Evolutionary conservation across 2,888 invertebrate genomes (phyloP).

Genomic region (Calephelis perditalis): DNA sequence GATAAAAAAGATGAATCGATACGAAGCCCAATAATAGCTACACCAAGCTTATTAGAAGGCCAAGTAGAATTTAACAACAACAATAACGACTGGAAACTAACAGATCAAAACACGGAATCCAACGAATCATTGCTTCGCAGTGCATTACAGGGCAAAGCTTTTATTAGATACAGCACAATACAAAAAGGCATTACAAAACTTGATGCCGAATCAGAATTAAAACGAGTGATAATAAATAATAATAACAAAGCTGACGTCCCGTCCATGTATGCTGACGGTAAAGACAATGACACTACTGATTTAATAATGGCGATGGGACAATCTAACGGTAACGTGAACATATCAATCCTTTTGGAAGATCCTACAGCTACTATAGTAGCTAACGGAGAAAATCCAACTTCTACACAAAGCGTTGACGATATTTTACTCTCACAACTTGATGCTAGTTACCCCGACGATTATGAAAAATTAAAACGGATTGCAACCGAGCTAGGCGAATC

Average conservation of each 20-base stretch:
- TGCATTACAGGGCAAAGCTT: slow-evolving; percentile 89
- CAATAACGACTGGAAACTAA: slow-evolving; percentile 90
- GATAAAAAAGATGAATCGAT: slow-evolving; percentile 64
- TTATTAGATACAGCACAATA: slow-evolving; percentile 75
- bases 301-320: slow-evolving; percentile 64
- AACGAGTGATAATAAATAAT: slow-evolving; percentile 63
- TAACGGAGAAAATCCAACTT: slow-evolving; percentile 73
- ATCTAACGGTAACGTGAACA: slow-evolving; percentile 60
- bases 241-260: slow-evolving; percentile 73
- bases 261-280: slow-evolving; percentile 74
- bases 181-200: slow-evolving; percentile 72
- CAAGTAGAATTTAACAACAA: slow-evolving; percentile 82
- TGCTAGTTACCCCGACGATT: slow-evolving; percentile 86
- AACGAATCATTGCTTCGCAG: slow-evolving; percentile 88
- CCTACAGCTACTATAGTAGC: slow-evolving; percentile 58
- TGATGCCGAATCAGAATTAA: slow-evolving; percentile 57
- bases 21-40: slow-evolving; percentile 63
- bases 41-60: slow-evolving; percentile 72
- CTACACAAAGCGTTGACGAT: slow-evolving; percentile 83
- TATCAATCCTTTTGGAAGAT: slow-evolving; percentile 70
- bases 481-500: slow-evolving; percentile 89
- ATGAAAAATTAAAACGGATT: slow-evolving; percentile 90
- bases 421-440: slow-evolving; percentile 83
- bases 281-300: slow-evolving; percentile 55
- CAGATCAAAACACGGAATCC: slow-evolving; percentile 82